phyloP scores from a whole-genome alignment of 2,797 vertebrate species.

The Darevskia mixta region DNA sequence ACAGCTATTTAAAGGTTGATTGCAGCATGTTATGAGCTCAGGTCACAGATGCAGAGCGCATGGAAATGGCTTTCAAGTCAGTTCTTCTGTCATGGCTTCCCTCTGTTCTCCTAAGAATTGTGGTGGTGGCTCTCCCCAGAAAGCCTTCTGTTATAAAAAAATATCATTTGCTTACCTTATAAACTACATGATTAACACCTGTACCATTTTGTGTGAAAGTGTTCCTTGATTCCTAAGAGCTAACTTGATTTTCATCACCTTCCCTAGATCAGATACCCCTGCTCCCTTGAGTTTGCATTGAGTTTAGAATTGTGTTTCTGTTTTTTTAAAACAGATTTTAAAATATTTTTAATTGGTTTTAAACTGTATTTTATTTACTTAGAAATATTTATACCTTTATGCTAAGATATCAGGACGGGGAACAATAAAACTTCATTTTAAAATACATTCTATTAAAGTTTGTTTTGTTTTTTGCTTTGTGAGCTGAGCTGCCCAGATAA shows the following conservation, averaged over 20 bases:
- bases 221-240: neutral
- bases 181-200: neutral
- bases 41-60: neutral
- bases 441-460: no score
- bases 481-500: no score
- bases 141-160: no score
- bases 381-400: no score
- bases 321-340: neutral
- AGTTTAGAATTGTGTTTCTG: no score
- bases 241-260: neutral
- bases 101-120: neutral
- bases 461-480: no score
- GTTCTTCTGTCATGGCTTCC: neutral
- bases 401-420: no score
- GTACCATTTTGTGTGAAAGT: neutral
- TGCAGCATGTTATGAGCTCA: constrained; percentile 57
- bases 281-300: neutral
- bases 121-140: neutral
- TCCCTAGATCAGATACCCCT: neutral
- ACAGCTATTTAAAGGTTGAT: constrained; percentile 30
- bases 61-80: neutral
- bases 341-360: neutral
- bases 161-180: no score
- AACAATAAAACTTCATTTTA: no score
- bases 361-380: neutral